These are phyloP conservation scores for Erynnis tages DNA, from an alignment of 2,888 invertebrate genomes.

Conservation along the genomic window DNA sequence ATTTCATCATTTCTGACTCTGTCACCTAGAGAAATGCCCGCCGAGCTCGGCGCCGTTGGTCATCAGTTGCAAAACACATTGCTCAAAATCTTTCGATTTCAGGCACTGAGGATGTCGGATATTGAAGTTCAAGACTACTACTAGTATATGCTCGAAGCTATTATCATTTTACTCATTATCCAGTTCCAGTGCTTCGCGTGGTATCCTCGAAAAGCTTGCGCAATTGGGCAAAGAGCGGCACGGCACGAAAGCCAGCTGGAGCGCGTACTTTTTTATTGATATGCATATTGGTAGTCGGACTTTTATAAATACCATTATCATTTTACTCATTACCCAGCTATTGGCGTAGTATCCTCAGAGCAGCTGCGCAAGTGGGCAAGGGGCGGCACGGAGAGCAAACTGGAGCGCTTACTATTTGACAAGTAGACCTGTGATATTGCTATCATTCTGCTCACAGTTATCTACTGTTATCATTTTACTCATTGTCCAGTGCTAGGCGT, in stretches of 20 bases:
- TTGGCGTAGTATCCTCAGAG: constrained; percentile 53
- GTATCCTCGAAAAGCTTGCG: constrained; percentile 62
- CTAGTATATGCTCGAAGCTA: too few relatives aligned
- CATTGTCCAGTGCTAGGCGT: constrained; percentile 63
- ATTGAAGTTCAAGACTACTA: too few relatives aligned
- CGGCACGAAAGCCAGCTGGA: constrained; percentile 67
- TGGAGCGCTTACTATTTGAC: constrained; percentile 56
- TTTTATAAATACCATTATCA: background rate
- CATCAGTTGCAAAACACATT: too few relatives aligned
- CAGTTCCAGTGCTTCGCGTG: constrained; percentile 64
- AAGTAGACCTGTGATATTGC: too few relatives aligned
- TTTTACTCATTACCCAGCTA: too few relatives aligned
- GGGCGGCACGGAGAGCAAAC: constrained; percentile 57
- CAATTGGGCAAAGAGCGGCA: constrained; percentile 63
- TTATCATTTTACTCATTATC: background rate
- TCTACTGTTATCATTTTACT: background rate
- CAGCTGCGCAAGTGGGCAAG: constrained; percentile 69
- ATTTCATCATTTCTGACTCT: too few relatives aligned
- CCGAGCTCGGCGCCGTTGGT: too few relatives aligned
- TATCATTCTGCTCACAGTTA: too few relatives aligned
- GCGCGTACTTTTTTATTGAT: constrained; percentile 42
- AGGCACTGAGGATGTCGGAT: too few relatives aligned
- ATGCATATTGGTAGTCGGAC: too few relatives aligned
- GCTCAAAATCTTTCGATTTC: too few relatives aligned
- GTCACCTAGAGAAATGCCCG: too few relatives aligned